These are phyloP conservation scores for Drosophila chauvacae DNA, from an alignment of 1,140 invertebrate species.

Conservation along the genomic window DNA sequence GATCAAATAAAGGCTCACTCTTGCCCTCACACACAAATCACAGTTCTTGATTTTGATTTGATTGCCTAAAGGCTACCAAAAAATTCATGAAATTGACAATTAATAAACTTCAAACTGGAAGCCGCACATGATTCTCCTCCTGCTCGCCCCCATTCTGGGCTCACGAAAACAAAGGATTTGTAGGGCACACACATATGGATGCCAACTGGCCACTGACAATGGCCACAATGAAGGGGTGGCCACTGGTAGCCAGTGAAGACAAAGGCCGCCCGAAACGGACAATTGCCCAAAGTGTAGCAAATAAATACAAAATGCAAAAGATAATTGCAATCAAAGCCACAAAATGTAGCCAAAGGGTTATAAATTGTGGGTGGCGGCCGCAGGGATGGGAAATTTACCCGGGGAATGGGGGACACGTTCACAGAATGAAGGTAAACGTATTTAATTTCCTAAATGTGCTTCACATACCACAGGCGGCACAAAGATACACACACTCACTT, in stretches of 20 bases:
- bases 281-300: conserved; percentile 80
- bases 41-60: conserved; percentile 39
- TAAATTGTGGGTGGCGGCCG: conserved; percentile 65
- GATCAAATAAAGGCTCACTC: conserved; percentile 2
- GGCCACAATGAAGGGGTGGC: conserved; percentile 41
- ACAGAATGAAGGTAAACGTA: conserved; percentile 63
- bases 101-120: conserved; percentile 73
- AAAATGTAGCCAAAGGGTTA: conserved; percentile 81
- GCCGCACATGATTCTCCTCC: conserved; percentile 6
- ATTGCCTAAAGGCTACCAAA: conserved; percentile 28
- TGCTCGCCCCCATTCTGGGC: neutral
- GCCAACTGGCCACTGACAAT: conserved; percentile 48
- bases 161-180: conserved; percentile 36
- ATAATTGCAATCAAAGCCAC: conserved; percentile 82
- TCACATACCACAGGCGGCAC: conserved; percentile 41
- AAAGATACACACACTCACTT: conserved; percentile 23
- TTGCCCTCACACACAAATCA: conserved; percentile 23
- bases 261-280: conserved; percentile 53
- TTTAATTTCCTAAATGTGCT: conserved; percentile 67
- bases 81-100: conserved; percentile 68
- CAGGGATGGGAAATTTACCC: conserved; percentile 1
- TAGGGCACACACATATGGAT: conserved; percentile 30
- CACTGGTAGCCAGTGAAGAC: conserved; percentile 19
- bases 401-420: conserved; percentile 12
- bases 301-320: conserved; percentile 82